Percentiles rank a stretch among this genome's conserved stretches.
Conservation (phyloP, 2,113 vertebrate genomes). For the Pao palembangensis region DNA sequence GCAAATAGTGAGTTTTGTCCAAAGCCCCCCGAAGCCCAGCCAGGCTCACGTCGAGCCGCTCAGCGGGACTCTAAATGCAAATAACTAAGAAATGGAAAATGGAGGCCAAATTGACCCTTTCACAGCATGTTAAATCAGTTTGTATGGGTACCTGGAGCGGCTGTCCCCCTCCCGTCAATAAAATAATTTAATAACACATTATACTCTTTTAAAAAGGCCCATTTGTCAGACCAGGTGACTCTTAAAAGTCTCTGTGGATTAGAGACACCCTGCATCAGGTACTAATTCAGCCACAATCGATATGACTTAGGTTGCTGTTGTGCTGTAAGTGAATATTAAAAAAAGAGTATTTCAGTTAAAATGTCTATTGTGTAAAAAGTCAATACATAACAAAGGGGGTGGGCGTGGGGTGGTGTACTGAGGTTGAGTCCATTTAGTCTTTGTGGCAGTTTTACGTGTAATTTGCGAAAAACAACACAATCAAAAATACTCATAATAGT, state of each 20-base stretch:
- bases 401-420: constrained; percentile 4
- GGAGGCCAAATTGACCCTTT: constrained; percentile 98
- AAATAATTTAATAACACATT: constrained; percentile 98
- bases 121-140: constrained; percentile 89
- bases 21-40: constrained; percentile 60
- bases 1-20: constrained; percentile 81
- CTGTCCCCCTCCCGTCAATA: constrained; percentile 92
- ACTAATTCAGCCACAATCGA: constrained; percentile 78
- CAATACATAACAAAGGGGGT: constrained; percentile 62
- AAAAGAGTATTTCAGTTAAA: constrained; percentile 62
- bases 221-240: constrained; percentile 99
- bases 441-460: constrained; percentile 7
- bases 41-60: constrained; percentile 72
- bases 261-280: constrained; percentile 80
- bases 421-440: constrained; percentile 26
- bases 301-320: constrained; percentile 72
- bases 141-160: constrained; percentile 92
- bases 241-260: constrained; percentile 93
- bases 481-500: no score
- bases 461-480: constrained; percentile 7
- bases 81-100: constrained; percentile 94
- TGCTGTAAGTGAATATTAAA: constrained; percentile 75
- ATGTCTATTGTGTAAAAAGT: constrained; percentile 67
- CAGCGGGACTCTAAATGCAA: constrained; percentile 84
- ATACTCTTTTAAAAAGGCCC: constrained; percentile 93